A percentile compares a stretch with the other conserved stretches of the same genome.
Evolutionary conservation across 2,113 vertebrate genomes (phyloP).

Genomic region (Pteruthius melanotis): DNA sequence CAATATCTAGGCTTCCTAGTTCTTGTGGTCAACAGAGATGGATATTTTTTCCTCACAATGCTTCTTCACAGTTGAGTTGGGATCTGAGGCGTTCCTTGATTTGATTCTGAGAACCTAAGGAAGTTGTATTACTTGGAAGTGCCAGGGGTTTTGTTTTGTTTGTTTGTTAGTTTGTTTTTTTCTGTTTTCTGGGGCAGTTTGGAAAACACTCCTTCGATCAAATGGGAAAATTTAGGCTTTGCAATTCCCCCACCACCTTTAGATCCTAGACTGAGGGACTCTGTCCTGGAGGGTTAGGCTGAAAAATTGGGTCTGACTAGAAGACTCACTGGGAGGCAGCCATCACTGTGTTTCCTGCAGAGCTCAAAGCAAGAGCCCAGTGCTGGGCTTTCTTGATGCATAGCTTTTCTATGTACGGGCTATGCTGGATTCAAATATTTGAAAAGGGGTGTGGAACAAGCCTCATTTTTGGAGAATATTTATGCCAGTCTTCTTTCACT

Average conservation of each 20-base stretch:
- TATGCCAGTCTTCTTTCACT: not conserved
- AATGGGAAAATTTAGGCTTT: not conserved
- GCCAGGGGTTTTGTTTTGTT: not conserved
- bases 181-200: not conserved
- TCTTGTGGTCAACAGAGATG: not conserved
- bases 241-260: not conserved
- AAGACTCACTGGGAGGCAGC: not conserved
- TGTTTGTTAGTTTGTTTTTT: no score
- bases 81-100: not conserved
- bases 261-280: not conserved
- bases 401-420: not conserved
- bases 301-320: not conserved
- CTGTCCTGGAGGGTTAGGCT: not conserved
- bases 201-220: not conserved
- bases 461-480: not conserved
- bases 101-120: not conserved
- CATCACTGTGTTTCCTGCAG: not conserved
- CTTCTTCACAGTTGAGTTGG: not conserved
- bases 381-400: not conserved
- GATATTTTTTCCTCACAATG: not conserved
- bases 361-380: not conserved
- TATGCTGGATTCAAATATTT: not conserved
- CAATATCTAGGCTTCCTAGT: not conserved
- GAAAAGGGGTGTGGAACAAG: not conserved
- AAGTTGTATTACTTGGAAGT: not conserved